A percentile compares a stretch with the other conserved stretches of the same genome.
Conservation (phyloP, 2,888 invertebrate genomes). For the Meandrusa payeni region DNA sequence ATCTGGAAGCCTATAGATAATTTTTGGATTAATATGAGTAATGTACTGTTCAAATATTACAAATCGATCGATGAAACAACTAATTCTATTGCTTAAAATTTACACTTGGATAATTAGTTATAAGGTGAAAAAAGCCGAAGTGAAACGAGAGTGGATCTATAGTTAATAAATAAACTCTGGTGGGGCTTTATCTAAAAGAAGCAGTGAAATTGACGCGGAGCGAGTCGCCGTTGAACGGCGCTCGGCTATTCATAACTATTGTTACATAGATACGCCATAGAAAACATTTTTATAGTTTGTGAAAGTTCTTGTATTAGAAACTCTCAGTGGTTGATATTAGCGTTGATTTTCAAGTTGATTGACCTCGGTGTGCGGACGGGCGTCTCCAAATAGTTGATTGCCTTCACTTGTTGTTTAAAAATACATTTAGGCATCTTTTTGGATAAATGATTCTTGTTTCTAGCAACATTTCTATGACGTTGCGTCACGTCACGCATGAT, state of each 20-base stretch:
- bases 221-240: too few species aligned
- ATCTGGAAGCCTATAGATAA: too few species aligned
- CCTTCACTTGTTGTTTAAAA: slow-evolving; percentile 37
- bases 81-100: too few species aligned
- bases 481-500: background rate
- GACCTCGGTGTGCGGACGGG: slow-evolving; percentile 41
- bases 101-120: too few species aligned
- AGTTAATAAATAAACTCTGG: too few species aligned
- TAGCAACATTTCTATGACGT: background rate
- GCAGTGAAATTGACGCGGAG: too few species aligned
- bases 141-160: too few species aligned
- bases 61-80: too few species aligned
- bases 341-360: slow-evolving; percentile 45
- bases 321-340: slow-evolving; percentile 42
- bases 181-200: too few species aligned
- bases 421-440: slow-evolving; percentile 24
- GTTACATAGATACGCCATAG: slow-evolving; percentile 16
- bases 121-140: too few species aligned
- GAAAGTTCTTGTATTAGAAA: slow-evolving; percentile 40
- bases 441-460: slow-evolving; percentile 8
- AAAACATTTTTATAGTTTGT: slow-evolving; percentile 31
- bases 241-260: slow-evolving; percentile 7
- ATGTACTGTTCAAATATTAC: too few species aligned
- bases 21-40: too few species aligned
- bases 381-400: slow-evolving; percentile 39